phyloP scores from a whole-genome alignment of 2,888 invertebrate species.

The Drymonia ruficornis region DNA sequence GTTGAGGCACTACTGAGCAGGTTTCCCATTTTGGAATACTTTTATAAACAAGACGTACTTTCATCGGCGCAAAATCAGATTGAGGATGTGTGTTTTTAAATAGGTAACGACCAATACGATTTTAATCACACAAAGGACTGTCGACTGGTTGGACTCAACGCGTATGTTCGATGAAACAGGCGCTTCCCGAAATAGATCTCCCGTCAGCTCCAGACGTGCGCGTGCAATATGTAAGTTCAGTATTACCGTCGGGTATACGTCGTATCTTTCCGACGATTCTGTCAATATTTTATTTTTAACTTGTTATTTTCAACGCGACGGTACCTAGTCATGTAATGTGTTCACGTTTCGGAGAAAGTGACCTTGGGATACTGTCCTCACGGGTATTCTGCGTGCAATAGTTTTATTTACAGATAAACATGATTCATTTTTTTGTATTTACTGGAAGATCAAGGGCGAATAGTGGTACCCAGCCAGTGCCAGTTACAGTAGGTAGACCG shows the following conservation, averaged over 20 bases:
- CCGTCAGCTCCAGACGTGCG: constrained; percentile 75
- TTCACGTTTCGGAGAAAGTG: constrained; percentile 36
- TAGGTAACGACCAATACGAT: constrained; percentile 66
- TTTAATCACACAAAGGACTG: constrained; percentile 80
- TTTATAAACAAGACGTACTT: constrained; percentile 72
- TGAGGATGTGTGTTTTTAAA: constrained; percentile 61
- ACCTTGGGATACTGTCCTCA: constrained; percentile 29
- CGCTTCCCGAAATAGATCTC: constrained; percentile 74
- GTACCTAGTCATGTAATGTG: constrained; percentile 29
- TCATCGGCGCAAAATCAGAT: constrained; percentile 53
- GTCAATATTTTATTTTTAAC: constrained; percentile 76
- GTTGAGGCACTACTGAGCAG: constrained; percentile 67
- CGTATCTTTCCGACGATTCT: constrained; percentile 58
- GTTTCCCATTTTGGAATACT: constrained; percentile 80
- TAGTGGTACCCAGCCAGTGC: too few species aligned
- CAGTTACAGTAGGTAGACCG: too few species aligned
- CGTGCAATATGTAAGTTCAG: constrained; percentile 53
- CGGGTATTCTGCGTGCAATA: not conserved
- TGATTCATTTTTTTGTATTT: not conserved
- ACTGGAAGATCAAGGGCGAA: not conserved
- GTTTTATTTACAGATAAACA: not conserved
- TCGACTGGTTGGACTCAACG: constrained; percentile 62
- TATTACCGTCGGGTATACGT: constrained; percentile 45
- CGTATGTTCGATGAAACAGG: constrained; percentile 60
- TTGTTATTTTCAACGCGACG: constrained; percentile 58